Base-by-base conservation (phyloP, 1,140 invertebrate genomes). In the Tetragonula clypearis region DNA sequence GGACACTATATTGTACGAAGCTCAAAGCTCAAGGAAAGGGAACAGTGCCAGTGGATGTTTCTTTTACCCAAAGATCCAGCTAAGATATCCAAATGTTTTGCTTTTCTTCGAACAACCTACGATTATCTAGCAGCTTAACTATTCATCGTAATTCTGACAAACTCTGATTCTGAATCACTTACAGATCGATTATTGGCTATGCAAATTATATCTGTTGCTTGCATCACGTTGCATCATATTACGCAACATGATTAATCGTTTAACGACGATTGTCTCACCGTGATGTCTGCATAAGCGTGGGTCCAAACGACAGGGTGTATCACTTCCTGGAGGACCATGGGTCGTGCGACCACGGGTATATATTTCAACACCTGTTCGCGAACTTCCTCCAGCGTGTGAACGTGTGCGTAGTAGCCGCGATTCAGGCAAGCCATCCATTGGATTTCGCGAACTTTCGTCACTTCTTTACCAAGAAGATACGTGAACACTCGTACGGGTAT, bases 351-450 rank as follows among this genome's bases (percentile, higher is more conserved):
- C 0, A 99, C 98, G 23, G 97, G 97, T 76, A 99, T 97, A 93
- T 99, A 99, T 92, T 98, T 98, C 82, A 99, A 95, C 41, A 99
- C 98, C 93, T 99, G 97, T 94, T 98, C 98, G 84, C 98, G 97
- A 0, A 99, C 98, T 95, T 99, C 98, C 90, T 99, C 98, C 88
- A 99, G 95, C 1, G 98, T 98, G 78, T 98, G 97, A 49, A 99
- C 98, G 92, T 99, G 98, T 0, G 97, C 97, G 94, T 98, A 99
- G 93, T 98, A 99, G 41, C 99, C 99, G 96, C 98, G 97, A 95
- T 99, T 99, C 21, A 97, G 95, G 95, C 99, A 99, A 5, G 99
- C 98, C 97, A 99, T 99, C 97, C 97, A 98, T 90, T 97, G 97
- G 53, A 99, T 98, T 94, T 99, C 98, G 14, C 97, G 95, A 5